Evolutionary conservation across 92 coral and sea anemone species (phyloP).

Genomic region (Heteractis magnifica): DNA sequence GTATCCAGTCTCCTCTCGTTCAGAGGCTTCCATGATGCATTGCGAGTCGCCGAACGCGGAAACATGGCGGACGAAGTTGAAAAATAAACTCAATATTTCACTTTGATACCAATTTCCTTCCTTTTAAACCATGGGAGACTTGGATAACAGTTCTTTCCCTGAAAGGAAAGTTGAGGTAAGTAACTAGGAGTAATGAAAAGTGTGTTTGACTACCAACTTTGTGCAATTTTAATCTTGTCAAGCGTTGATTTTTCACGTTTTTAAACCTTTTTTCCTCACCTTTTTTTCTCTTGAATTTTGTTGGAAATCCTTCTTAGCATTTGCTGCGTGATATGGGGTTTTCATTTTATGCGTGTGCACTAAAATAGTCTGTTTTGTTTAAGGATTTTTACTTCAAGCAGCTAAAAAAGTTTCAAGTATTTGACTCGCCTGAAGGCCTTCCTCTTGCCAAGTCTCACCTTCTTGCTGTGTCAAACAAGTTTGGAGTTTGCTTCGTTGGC

Average conservation of each 20-base stretch:
- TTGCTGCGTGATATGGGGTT: background rate
- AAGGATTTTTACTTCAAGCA: constrained; percentile 93
- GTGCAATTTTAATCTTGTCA: background rate
- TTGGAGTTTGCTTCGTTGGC: constrained; percentile 81
- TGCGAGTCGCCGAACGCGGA: constrained; percentile 5
- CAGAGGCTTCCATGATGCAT: constrained; percentile 5
- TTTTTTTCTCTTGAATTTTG: background rate
- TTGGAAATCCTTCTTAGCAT: background rate
- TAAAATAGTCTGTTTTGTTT: background rate
- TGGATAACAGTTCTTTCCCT: constrained; percentile 11
- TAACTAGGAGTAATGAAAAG: background rate
- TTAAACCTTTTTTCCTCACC: no score
- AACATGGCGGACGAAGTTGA: constrained; percentile 26
- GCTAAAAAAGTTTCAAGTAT: constrained; percentile 77
- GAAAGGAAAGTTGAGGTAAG: constrained; percentile 29
- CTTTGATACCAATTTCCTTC: background rate
- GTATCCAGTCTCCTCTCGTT: constrained; percentile 13
- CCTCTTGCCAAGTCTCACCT: constrained; percentile 62
- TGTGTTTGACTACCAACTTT: no score
- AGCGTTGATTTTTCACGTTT: background rate
- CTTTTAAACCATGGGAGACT: constrained; percentile 5
- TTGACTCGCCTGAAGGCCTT: constrained; percentile 62
- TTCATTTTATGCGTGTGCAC: background rate
- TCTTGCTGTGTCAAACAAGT: constrained; percentile 71
- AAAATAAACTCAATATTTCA: background rate